Evolutionary conservation across 2,113 vertebrate species (phyloP).

Genomic region (Toxotes jaculatrix): DNA sequence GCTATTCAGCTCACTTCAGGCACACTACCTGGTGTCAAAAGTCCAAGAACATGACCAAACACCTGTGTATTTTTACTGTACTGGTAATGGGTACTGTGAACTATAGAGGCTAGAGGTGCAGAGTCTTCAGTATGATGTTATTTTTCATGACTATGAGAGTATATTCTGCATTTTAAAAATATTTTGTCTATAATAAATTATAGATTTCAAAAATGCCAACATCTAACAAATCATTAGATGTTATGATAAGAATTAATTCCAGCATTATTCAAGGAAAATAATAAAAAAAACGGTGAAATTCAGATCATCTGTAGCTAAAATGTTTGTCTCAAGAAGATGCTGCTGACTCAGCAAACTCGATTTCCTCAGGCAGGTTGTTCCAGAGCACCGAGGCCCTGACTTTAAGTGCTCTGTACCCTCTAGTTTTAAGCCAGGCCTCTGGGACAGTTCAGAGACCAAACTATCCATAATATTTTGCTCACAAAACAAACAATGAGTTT

Average conservation of each 20-base stretch:
- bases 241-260: neutral
- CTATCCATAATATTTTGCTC: neutral
- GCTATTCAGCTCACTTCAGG: conserved; percentile 22
- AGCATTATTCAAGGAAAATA: neutral
- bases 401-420: conserved; percentile 1
- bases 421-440: neutral
- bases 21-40: conserved; percentile 39
- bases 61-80: conserved; percentile 44
- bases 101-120: neutral
- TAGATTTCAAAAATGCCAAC: neutral
- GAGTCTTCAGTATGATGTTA: neutral
- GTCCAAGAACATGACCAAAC: conserved; percentile 30
- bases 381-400: neutral
- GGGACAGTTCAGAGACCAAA: neutral
- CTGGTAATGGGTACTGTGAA: neutral
- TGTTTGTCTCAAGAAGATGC: neutral
- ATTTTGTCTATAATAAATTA: neutral
- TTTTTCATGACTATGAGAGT: neutral
- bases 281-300: neutral
- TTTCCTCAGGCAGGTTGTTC: neutral
- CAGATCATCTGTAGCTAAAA: neutral
- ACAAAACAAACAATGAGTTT: neutral
- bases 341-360: conserved; percentile 2
- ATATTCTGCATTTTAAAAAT: neutral
- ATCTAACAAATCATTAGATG: neutral